Evolutionary conservation across 2,888 invertebrate genomes (phyloP).

Genomic region (Pseudococcus longispinus): DNA sequence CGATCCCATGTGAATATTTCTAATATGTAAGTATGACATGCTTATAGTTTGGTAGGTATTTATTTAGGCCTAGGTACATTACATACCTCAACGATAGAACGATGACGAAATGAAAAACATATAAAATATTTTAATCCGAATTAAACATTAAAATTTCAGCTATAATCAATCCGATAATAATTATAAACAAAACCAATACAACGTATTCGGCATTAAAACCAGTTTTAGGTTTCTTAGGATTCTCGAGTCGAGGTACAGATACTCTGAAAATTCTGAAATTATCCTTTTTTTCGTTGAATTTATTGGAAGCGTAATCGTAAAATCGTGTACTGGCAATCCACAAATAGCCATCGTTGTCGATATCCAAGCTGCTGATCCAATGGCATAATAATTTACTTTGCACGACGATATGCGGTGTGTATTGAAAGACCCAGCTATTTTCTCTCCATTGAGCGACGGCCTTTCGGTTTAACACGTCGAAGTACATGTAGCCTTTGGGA

Average conservation of each 20-base stretch:
- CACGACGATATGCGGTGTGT: conserved; percentile 30
- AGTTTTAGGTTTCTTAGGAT: conserved; percentile 32
- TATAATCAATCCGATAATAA: conserved; percentile 48
- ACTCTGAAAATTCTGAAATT: conserved; percentile 46
- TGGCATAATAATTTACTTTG: conserved; percentile 46
- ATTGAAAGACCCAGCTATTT: conserved; percentile 47
- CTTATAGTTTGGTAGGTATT: too few species aligned
- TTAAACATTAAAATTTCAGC: conserved; percentile 50
- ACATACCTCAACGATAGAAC: too few species aligned
- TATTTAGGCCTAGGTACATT: too few species aligned
- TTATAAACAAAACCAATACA: conserved; percentile 36
- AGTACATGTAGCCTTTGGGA: conserved; percentile 49
- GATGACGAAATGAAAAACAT: neutral
- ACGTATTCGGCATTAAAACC: conserved; percentile 43
- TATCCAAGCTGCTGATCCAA: conserved; percentile 44
- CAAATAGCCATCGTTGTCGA: conserved; percentile 47
- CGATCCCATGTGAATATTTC: too few species aligned
- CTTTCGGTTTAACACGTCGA: conserved; percentile 44
- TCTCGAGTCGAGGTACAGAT: conserved; percentile 12
- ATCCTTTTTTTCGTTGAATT: conserved; percentile 23
- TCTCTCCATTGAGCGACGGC: conserved; percentile 48
- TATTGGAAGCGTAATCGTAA: conserved; percentile 28
- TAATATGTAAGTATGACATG: too few species aligned
- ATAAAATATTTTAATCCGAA: conserved; percentile 26
- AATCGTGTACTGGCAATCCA: conserved; percentile 36